These are phyloP conservation scores for Glaucidium brasilianum DNA, from an alignment of 2,113 vertebrate species.

Conservation along the genomic window DNA sequence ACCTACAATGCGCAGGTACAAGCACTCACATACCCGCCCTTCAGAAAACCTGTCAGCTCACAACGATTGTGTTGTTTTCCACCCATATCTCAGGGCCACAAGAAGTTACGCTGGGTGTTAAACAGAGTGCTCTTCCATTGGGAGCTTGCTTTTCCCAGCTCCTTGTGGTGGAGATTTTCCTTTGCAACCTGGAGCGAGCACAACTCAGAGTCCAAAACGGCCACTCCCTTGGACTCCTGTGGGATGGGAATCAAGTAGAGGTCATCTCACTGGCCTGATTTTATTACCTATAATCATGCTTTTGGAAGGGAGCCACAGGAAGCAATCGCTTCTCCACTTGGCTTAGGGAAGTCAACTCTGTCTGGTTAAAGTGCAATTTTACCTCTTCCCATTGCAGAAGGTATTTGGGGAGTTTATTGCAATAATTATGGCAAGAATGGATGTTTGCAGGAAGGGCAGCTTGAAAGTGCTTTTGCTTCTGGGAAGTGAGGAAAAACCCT, in stretches of 20 bases:
- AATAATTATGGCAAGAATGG: background rate
- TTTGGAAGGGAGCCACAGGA: background rate
- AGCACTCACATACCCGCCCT: background rate
- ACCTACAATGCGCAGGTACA: slow-evolving; percentile 67
- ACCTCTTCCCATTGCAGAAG: background rate
- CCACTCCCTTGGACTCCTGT: background rate
- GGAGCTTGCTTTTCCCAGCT: background rate
- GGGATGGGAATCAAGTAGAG: background rate
- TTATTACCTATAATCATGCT: background rate
- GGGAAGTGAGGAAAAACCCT: background rate
- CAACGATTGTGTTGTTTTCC: background rate
- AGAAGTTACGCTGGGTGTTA: background rate
- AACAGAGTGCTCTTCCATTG: fast-evolving
- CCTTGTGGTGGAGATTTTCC: background rate
- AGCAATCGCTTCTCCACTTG: background rate
- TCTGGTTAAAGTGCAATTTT: background rate
- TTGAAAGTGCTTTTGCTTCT: background rate
- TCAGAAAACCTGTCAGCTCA: background rate
- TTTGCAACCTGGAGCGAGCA: background rate
- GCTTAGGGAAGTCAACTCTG: background rate
- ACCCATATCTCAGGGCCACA: background rate
- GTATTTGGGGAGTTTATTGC: background rate
- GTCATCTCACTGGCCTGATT: background rate
- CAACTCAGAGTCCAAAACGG: background rate
- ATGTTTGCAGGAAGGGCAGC: background rate